Percentiles rank a stretch among this genome's conserved stretches.
These are phyloP conservation scores for Iphiclides podalirius DNA, from an alignment of 2,888 invertebrate species.

Conservation along the genomic window DNA sequence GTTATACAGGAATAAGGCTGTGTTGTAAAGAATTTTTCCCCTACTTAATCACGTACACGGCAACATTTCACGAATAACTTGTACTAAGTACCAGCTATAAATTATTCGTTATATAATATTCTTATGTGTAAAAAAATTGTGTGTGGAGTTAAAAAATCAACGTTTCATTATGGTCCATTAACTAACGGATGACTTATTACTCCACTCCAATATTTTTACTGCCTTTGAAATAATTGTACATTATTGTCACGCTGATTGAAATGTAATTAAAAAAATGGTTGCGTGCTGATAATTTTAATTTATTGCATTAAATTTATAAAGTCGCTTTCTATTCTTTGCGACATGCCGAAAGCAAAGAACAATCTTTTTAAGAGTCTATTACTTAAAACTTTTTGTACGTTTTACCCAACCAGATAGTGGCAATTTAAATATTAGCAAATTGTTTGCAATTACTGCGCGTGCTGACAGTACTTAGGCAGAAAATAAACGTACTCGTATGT, in stretches of 20 bases:
- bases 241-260: too few relatives aligned
- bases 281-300: too few relatives aligned
- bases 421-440: conserved; percentile 22
- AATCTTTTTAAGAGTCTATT: conserved; percentile 3
- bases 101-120: conserved; percentile 11
- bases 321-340: neutral
- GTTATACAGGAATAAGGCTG: conserved; percentile 19
- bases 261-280: too few relatives aligned
- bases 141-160: neutral
- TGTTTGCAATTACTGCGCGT: conserved; percentile 10
- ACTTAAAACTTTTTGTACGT: conserved; percentile 12
- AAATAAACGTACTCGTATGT: conserved; percentile 10
- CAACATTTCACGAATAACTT: conserved; percentile 13
- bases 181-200: neutral
- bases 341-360: conserved; percentile 4
- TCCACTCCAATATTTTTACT: neutral
- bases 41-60: conserved; percentile 8
- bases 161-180: conserved; percentile 11
- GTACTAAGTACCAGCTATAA: neutral
- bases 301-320: too few relatives aligned
- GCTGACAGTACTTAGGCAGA: neutral
- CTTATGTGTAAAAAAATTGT: neutral
- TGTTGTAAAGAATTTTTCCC: conserved; percentile 12
- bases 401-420: conserved; percentile 7
- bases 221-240: neutral